Evolutionary conservation across 2,113 vertebrate species (phyloP).

Genomic region (Tinamus guttatus): DNA sequence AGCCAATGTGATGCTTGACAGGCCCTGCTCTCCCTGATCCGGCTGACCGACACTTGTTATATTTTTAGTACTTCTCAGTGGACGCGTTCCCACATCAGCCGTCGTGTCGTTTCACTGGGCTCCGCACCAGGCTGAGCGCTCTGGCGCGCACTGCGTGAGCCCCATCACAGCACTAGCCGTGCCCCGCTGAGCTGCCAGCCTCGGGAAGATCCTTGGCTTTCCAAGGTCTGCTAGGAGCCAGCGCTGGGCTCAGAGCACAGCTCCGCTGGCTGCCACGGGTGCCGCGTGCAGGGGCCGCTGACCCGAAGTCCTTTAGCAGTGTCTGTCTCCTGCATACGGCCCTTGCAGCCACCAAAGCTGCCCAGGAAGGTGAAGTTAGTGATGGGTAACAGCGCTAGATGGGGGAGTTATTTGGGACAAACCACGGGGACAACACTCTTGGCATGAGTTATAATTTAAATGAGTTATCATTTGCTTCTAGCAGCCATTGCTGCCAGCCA

Average conservation of each 20-base stretch:
- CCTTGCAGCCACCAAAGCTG: neutral
- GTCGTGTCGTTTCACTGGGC: neutral
- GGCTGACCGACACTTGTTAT: neutral
- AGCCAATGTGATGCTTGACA: accelerated
- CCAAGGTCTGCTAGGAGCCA: neutral
- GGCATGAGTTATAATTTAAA: neutral
- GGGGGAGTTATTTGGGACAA: neutral
- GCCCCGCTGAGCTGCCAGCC: neutral
- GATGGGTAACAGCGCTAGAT: neutral
- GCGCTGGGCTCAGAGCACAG: neutral
- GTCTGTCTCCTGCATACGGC: accelerated
- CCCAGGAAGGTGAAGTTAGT: neutral
- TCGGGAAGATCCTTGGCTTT: accelerated
- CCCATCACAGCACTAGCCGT: neutral
- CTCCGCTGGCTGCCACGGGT: accelerated
- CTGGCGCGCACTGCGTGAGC: accelerated
- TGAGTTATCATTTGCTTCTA: neutral
- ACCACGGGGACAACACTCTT: accelerated
- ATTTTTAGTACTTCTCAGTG: neutral
- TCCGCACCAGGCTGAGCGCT: neutral
- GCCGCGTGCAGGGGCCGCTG: accelerated
- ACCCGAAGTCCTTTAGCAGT: neutral
- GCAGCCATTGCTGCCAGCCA: neutral
- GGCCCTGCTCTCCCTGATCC: neutral
- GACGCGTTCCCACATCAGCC: neutral